A percentile compares a stretch with the other conserved stretches of the same genome.
These are phyloP conservation scores for Sphaerodactylus townsendi DNA, from an alignment of 2,113 vertebrate species.

Conservation along the genomic window DNA sequence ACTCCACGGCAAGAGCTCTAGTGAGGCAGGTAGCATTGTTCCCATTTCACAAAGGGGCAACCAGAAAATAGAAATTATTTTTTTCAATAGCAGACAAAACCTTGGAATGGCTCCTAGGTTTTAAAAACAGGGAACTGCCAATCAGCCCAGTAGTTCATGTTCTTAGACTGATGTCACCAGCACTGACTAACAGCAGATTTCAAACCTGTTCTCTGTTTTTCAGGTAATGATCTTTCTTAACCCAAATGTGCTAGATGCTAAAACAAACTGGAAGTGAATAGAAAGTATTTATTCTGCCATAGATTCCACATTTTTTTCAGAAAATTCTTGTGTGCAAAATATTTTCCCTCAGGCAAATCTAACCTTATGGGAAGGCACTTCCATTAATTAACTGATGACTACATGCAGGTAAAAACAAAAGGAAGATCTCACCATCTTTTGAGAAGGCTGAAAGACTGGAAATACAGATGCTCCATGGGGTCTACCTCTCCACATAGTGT, in stretches of 20 bases:
- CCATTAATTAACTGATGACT: not conserved
- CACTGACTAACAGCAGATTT: not conserved
- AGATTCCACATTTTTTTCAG: not conserved
- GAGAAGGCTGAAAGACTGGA: not conserved
- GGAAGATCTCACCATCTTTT: not conserved
- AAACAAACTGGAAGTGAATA: not conserved
- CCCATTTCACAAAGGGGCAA: not conserved
- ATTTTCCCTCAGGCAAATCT: not conserved
- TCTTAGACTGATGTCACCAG: not conserved
- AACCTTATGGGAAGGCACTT: not conserved
- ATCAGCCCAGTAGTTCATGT: not conserved
- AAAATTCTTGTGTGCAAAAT: not conserved
- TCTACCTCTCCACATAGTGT: not conserved
- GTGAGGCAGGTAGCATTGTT: constrained; percentile 17
- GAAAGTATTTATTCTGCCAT: not conserved
- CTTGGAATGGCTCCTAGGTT: not conserved
- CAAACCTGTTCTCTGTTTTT: not conserved
- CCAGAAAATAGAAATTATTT: not conserved
- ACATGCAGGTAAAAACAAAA: not conserved
- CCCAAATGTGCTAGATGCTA: not conserved
- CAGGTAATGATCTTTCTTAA: not conserved
- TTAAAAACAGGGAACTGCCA: not conserved
- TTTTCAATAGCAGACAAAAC: not conserved
- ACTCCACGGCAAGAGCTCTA: constrained; percentile 10
- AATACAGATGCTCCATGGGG: not conserved